Evolutionary conservation across 2,888 invertebrate species (phyloP).

Genomic region (Cremastinae sp.): DNA sequence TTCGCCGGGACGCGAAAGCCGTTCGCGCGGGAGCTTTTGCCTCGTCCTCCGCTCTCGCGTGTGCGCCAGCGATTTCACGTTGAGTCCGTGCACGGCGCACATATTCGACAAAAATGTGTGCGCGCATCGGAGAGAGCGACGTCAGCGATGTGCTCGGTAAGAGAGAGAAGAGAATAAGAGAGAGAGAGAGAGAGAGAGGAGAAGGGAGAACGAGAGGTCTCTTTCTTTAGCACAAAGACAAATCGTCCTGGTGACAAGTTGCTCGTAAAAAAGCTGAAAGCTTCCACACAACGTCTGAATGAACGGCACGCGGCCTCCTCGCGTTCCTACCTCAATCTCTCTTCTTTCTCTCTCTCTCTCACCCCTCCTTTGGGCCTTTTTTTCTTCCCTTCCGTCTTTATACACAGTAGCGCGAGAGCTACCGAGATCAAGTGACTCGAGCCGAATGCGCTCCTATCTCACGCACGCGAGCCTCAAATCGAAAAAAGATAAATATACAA

Average conservation of each 20-base stretch:
- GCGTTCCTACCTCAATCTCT: conserved; percentile 38
- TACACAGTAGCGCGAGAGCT: conserved; percentile 39
- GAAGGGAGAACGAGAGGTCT: no score
- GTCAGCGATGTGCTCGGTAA: conserved; percentile 42
- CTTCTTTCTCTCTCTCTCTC: conserved; percentile 5
- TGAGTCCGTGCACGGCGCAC: background rate
- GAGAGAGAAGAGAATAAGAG: conserved; percentile 9
- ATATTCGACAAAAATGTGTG: background rate
- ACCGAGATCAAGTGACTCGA: conserved; percentile 40
- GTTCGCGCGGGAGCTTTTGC: conserved; percentile 42
- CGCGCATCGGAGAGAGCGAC: conserved; percentile 25
- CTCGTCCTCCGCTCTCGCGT: conserved; percentile 14
- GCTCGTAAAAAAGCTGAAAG: conserved; percentile 70
- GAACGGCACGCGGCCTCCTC: conserved; percentile 54
- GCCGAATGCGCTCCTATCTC: conserved; percentile 4
- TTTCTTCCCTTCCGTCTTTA: conserved; percentile 3
- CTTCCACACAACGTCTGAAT: conserved; percentile 59
- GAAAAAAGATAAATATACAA: conserved; percentile 13
- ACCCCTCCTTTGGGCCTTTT: background rate
- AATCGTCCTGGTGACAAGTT: conserved; percentile 75
- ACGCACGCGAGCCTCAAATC: conserved; percentile 6
- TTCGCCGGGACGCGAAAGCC: conserved; percentile 52
- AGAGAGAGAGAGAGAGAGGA: background rate
- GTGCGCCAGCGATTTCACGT: background rate
- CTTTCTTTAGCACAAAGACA: conserved; percentile 66